Conservation (phyloP, 2,113 vertebrate genomes). For the Anoplopoma fimbria region DNA sequence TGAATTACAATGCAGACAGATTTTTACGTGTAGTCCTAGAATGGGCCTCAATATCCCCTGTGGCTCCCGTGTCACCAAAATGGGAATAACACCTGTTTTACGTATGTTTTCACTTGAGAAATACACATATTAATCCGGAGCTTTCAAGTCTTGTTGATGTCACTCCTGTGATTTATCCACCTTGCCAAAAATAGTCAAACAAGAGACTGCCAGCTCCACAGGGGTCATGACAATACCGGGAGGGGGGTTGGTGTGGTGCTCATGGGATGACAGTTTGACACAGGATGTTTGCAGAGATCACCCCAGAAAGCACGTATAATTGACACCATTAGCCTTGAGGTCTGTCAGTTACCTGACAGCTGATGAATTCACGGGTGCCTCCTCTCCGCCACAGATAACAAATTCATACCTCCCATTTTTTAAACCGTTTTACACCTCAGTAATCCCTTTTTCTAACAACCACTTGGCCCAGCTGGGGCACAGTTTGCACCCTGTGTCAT, state of each 20-base stretch:
- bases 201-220: conserved; percentile 44
- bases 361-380: conserved; percentile 58
- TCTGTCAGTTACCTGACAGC: conserved; percentile 71
- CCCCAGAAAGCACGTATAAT: conserved; percentile 71
- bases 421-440: conserved; percentile 70
- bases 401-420: conserved; percentile 67
- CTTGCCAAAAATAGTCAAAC: conserved; percentile 36
- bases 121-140: background rate
- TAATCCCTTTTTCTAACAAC: conserved; percentile 64
- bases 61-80: conserved; percentile 8
- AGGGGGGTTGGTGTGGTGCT: conserved; percentile 16
- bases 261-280: conserved; percentile 72
- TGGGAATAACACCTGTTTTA: conserved; percentile 25
- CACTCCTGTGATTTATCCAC: conserved; percentile 55
- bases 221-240: conserved; percentile 72
- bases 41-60: background rate
- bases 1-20: conserved; percentile 9
- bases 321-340: conserved; percentile 74
- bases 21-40: conserved; percentile 6
- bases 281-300: conserved; percentile 40
- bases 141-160: conserved; percentile 44
- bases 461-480: conserved; percentile 75
- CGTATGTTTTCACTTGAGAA: conserved; percentile 15
- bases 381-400: conserved; percentile 38
- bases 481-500: conserved; percentile 64